Evolutionary conservation across 2,113 vertebrate species (phyloP), one percentile per base, ranked within the genome.

Genomic region (Catagonus wagneri): DNA sequence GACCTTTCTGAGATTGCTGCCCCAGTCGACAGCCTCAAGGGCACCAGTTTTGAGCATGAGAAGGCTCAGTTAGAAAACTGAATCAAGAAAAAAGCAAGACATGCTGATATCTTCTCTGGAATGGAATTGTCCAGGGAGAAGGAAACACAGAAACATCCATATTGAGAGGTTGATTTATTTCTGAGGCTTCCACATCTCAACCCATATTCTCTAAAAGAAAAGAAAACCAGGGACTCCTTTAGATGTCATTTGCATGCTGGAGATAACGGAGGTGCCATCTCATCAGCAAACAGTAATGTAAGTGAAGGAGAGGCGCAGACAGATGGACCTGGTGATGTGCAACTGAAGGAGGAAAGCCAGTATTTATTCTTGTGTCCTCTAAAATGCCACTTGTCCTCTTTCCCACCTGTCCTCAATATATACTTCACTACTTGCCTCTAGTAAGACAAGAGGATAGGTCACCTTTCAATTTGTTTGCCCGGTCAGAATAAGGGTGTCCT

Each of bases 101-200:
- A 75, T 89, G 54, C 50, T 92, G 61, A 19, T 65, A 80, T 92
- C 89, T 91, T 86, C 80, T 88, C 39, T 78, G 39, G 66, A 84
- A 79, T 84, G 36, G 60, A 96, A 90, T 72, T 90, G 58, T 22
- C 27, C 83, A 61, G 44, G 56, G 80, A 96, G 90, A 94, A 96
- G 68, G 36, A 94, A 92, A 69, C 68, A 88, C 17, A 52, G 27
- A 83, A 78, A 79, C 58, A 80, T 75, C 23, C 52, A 22, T 60
- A 56, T 23, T 22, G 54, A 52, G 75, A 89, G 56, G 56, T 25
- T 78, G 84, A 94, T 90, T 96, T 72, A 94, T 97, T 93, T 85
- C 58, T 60, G 19, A 66, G 54, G 50, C 39, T 88, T 90, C 86
- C 61, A 61, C 17, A 66, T 96, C 85, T 84, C 81, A 92, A 81